Evolutionary conservation across 2,888 invertebrate species (phyloP).

Genomic region (Siphlonurus alternatus): DNA sequence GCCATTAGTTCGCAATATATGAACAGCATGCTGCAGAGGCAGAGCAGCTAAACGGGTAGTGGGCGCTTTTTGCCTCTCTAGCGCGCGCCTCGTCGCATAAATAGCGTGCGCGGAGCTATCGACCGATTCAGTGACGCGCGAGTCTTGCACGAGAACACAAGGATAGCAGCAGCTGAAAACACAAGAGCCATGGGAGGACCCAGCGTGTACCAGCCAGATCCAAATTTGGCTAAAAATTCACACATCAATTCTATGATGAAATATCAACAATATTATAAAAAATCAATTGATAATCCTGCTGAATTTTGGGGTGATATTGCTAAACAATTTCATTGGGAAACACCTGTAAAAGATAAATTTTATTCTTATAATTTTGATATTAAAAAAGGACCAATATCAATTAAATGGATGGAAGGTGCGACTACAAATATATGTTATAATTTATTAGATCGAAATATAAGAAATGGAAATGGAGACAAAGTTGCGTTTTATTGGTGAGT

Average conservation of each 20-base stretch:
- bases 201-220: constrained; percentile 7
- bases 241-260: constrained; percentile 52
- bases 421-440: constrained; percentile 94
- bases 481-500: constrained; percentile 91
- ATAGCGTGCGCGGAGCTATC: not conserved
- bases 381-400: constrained; percentile 71
- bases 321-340: constrained; percentile 88
- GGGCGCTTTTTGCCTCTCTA: not conserved
- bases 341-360: constrained; percentile 57
- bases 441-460: constrained; percentile 78
- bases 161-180: not conserved
- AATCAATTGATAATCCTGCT: constrained; percentile 74
- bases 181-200: not conserved
- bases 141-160: not conserved
- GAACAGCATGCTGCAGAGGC: too few relatives aligned
- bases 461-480: constrained; percentile 75
- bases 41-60: too few relatives aligned
- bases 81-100: not conserved
- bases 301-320: constrained; percentile 88
- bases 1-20: too few relatives aligned
- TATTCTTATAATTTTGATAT: constrained; percentile 83
- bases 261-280: constrained; percentile 67
- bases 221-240: constrained; percentile 17
- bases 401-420: constrained; percentile 91
- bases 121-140: not conserved